Percentiles rank a stretch among this genome's conserved stretches.
phyloP scores from a whole-genome alignment of 2,113 vertebrate species.

The Dendropsophus ebraccatus region DNA sequence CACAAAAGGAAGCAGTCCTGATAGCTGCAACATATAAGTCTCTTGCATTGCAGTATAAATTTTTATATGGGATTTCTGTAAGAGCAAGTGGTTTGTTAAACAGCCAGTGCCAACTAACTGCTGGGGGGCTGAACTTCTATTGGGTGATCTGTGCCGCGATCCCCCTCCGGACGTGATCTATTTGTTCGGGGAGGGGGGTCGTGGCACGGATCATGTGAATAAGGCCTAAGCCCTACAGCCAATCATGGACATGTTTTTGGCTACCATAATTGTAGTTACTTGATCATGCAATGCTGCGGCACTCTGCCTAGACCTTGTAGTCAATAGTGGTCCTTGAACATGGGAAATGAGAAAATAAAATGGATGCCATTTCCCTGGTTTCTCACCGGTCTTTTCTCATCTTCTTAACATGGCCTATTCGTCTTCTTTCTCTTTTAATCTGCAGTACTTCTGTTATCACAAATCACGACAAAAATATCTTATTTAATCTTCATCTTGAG shows the following conservation, averaged over 20 bases:
- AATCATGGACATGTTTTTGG: no score
- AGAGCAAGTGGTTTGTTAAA: background rate
- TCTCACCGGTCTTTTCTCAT: background rate
- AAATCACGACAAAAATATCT: conserved; percentile 18
- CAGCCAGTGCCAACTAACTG: background rate
- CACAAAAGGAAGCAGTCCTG: no score
- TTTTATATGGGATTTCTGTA: no score
- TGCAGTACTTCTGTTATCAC: conserved; percentile 17
- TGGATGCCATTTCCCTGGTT: background rate
- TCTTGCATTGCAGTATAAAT: no score
- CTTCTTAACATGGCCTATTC: background rate
- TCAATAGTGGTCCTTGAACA: background rate
- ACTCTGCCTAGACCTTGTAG: background rate
- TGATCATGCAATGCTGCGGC: background rate
- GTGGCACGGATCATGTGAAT: no score
- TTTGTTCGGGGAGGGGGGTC: no score
- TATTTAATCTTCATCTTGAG: conserved; percentile 18
- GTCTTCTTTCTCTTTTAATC: background rate
- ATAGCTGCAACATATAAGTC: no score
- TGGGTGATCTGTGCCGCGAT: no score
- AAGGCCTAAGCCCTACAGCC: no score
- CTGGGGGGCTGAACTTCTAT: no score
- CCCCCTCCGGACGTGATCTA: no score
- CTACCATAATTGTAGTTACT: background rate
- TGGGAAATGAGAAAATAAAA: background rate